A percentile compares a stretch with the other conserved stretches of the same genome.
Conservation (phyloP, 2,797 vertebrate species). For the Thamnophis elegans region DNA sequence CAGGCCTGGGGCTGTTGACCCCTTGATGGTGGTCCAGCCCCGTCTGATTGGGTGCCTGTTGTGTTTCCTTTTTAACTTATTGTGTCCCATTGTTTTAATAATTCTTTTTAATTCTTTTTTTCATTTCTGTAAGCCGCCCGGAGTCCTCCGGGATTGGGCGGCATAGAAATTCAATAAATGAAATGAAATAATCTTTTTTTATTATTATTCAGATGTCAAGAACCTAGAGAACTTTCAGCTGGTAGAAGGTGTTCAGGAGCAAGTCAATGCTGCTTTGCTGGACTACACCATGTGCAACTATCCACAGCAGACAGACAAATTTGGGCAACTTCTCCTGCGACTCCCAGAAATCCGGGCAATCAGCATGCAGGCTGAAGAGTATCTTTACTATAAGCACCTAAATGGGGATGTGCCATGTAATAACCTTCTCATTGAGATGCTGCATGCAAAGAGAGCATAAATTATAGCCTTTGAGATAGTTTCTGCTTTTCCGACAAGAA, state of each 20-base stretch:
- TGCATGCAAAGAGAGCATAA: slow-evolving; percentile 96
- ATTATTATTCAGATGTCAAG: slow-evolving; percentile 85
- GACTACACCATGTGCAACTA: slow-evolving; percentile 98
- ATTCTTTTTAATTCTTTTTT: no score
- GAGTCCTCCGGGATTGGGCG: no score
- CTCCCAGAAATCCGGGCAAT: slow-evolving; percentile 96
- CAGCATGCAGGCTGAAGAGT: slow-evolving; percentile 98
- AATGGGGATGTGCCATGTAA: slow-evolving; percentile 99
- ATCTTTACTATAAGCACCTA: slow-evolving; percentile 98
- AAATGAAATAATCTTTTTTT: not conserved
- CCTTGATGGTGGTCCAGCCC: no score
- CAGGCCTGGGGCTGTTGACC: no score
- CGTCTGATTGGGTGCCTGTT: no score
- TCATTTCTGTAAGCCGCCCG: no score
- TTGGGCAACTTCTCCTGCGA: slow-evolving; percentile 92
- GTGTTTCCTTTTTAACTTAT: no score
- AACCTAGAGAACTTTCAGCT: slow-evolving; percentile 98
- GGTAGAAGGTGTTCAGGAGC: slow-evolving; percentile 96
- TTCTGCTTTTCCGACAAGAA: slow-evolving; percentile 56
- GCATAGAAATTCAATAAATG: no score
- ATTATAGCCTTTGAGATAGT: slow-evolving; percentile 46
- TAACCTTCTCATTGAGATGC: slow-evolving; percentile 99
- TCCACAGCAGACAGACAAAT: slow-evolving; percentile 96
- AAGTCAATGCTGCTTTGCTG: slow-evolving; percentile 93
- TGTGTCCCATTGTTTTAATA: no score